phyloP scores from a whole-genome alignment of 2,797 vertebrate species.

The Parotocinclus haroldoi region DNA sequence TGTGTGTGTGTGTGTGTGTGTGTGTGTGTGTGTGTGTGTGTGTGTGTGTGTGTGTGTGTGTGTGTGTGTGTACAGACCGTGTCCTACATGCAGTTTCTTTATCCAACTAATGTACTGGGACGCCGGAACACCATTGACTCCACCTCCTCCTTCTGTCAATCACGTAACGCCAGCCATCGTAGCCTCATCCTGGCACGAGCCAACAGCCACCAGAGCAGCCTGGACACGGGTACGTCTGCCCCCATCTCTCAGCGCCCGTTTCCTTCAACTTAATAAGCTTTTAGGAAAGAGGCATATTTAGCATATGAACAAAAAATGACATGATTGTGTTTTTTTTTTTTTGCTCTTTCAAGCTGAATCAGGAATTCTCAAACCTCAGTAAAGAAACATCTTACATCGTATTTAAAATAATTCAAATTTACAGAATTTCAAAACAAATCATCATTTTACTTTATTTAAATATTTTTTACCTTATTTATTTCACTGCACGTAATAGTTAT shows the following conservation, averaged over 20 bases:
- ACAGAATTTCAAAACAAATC: too few species aligned
- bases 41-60: background rate
- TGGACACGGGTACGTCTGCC: constrained; percentile 81
- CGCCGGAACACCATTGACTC: constrained; percentile 96
- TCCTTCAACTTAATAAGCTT: background rate
- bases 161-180: constrained; percentile 92
- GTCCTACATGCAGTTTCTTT: constrained; percentile 95
- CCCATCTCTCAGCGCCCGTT: constrained; percentile 2
- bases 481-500: too few species aligned
- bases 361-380: too few species aligned
- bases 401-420: too few species aligned
- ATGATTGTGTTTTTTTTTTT: background rate
- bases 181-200: constrained; percentile 90
- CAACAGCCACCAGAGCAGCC: constrained; percentile 96
- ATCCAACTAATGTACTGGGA: constrained; percentile 92
- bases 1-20: too few species aligned
- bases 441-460: too few species aligned
- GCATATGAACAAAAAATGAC: background rate
- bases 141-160: constrained; percentile 91
- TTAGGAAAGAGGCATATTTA: background rate
- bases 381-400: too few species aligned
- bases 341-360: background rate
- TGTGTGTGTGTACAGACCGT: constrained; percentile 77
- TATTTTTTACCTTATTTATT: too few species aligned
- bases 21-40: constrained; percentile 14